Evolutionary conservation across 2,797 vertebrate species (phyloP), one percentile per base, ranked within the genome.

Genomic region (Cirrhinus molitorella): DNA sequence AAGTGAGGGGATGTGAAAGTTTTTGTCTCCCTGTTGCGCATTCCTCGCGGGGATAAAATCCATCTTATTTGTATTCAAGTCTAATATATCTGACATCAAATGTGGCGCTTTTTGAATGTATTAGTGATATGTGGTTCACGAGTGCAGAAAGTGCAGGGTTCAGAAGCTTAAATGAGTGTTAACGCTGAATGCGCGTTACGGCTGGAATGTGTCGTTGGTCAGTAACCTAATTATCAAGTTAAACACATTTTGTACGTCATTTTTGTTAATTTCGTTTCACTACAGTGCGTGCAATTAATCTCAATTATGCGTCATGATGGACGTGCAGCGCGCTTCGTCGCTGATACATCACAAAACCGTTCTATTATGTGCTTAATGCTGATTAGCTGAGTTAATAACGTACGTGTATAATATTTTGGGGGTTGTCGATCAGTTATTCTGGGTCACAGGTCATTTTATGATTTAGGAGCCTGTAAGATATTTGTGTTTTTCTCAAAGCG

Each of bases 21-120:
- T 88, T 51, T 61, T 55, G 55, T 67, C 45, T 88, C 51, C 65
- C 85, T 88, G 87, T 85, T 86, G 71, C 85, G 67, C 71, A 53
- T 83, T 4, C 34, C 63, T 70, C 43, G 19, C 25, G 23, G 57
- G 37, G 59, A 70, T 59, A 19, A 37, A 47, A 40, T 51, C 10
- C 8, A 12, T 34, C 5, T 61, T 13, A 11, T 61, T 67, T 70
- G 16, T 71, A 11, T 61, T 21, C 34, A 66, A 63, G 17, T 37
- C 25, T 66, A 16, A 25, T 66, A 65, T 78, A 65, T 10, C 9
- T 51, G 8, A 8, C 76, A 49, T 51, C 25, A 49, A 49, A 34
- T 25, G 37, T 45, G 21, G n/a, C 5, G 61, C 8, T 47, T 65
- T 37, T 49, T 65, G 12, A 66, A n/a, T 16, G 45, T 34, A 10